Evolutionary conservation across 2,113 vertebrate genomes (phyloP).

Genomic region (Leucoraja erinaceus): DNA sequence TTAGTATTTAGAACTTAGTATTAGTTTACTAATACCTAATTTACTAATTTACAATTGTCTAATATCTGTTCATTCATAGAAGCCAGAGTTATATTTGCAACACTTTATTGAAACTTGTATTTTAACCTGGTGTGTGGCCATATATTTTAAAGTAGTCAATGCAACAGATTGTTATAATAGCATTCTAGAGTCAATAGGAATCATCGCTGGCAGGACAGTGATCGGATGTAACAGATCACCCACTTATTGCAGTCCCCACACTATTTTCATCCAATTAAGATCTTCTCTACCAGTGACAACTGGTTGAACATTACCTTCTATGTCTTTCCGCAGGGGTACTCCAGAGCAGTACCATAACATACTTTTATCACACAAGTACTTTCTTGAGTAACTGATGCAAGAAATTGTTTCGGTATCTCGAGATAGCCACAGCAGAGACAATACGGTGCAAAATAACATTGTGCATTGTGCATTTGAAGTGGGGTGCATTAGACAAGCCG

Average conservation of each 20-base stretch:
- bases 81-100: background rate
- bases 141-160: too few species aligned
- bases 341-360: too few species aligned
- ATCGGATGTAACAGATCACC: background rate
- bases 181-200: background rate
- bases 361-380: background rate
- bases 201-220: background rate
- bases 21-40: too few species aligned
- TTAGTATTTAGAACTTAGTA: too few species aligned
- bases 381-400: background rate
- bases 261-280: background rate
- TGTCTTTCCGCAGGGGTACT: background rate
- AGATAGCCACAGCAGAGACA: background rate
- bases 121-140: too few species aligned
- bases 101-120: background rate
- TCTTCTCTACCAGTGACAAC: background rate
- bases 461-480: background rate
- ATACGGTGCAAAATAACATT: background rate
- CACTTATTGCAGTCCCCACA: background rate
- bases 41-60: background rate
- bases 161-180: too few species aligned
- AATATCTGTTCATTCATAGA: background rate
- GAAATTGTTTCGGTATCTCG: background rate
- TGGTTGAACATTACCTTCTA: background rate
- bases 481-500: background rate